These are phyloP conservation scores for Rhopalosiphum maidis DNA, from an alignment of 1,140 invertebrate species.

Conservation along the genomic window DNA sequence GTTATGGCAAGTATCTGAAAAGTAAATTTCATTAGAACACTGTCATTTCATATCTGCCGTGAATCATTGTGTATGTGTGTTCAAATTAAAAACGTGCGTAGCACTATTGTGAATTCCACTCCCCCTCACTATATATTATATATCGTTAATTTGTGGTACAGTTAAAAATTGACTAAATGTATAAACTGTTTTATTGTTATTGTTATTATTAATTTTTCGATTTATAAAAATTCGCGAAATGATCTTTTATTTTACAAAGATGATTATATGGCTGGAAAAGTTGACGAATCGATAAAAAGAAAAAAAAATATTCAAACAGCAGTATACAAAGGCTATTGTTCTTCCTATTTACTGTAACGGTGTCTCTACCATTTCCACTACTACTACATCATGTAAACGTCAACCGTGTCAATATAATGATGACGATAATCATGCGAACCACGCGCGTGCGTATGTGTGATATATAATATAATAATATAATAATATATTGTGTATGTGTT, in stretches of 20 bases:
- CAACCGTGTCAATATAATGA: constrained; percentile 27
- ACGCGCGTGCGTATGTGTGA: background rate
- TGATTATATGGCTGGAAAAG: background rate
- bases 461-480: background rate
- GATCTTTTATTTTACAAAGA: background rate
- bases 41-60: background rate
- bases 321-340: constrained; percentile 13
- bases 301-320: background rate
- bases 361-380: too few species aligned
- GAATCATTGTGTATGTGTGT: background rate
- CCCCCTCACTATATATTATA: fast-evolving
- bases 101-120: background rate
- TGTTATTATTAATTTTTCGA: background rate
- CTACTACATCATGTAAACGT: constrained; percentile 41
- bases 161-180: too few species aligned
- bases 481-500: background rate
- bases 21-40: constrained; percentile 44
- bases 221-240: background rate
- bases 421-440: constrained; percentile 40
- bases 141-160: too few species aligned
- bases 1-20: background rate
- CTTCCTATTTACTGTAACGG: background rate
- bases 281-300: background rate
- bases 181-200: background rate
- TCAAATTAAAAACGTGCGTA: background rate